Conservation (phyloP, 2,888 invertebrate species). For the Arrhopalites spinosus region DNA sequence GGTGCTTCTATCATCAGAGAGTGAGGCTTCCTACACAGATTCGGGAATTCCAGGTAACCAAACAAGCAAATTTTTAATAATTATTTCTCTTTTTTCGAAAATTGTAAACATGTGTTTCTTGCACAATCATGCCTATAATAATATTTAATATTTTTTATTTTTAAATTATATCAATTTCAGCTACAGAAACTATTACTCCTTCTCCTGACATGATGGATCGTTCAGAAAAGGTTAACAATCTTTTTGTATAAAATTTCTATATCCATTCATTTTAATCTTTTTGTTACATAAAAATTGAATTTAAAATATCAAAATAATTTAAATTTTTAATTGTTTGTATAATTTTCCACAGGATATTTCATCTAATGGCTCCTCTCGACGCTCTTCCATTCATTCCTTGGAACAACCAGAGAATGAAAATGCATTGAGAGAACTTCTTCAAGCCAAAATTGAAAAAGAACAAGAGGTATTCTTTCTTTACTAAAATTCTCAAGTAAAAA, state of each 20-base stretch:
- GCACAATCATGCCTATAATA: too few relatives aligned
- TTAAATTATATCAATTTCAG: too few relatives aligned
- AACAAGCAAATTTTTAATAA: too few relatives aligned
- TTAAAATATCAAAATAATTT: too few relatives aligned
- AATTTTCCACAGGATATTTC: constrained; percentile 27
- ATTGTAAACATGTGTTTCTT: too few relatives aligned
- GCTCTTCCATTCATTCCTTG: constrained; percentile 50
- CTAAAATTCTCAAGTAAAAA: constrained; percentile 8
- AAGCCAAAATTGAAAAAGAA: constrained; percentile 49
- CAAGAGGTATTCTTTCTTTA: constrained; percentile 42
- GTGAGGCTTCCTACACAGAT: constrained; percentile 54
- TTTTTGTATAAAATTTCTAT: too few relatives aligned
- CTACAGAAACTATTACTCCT: constrained; percentile 53
- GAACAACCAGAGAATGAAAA: constrained; percentile 45
- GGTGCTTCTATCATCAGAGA: constrained; percentile 50
- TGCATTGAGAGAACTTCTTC: constrained; percentile 51
- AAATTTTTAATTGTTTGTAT: background rate
- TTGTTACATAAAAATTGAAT: background rate
- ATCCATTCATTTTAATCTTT: too few relatives aligned
- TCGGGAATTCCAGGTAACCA: constrained; percentile 55
- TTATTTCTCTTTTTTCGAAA: too few relatives aligned
- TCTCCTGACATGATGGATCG: constrained; percentile 51
- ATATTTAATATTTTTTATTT: too few relatives aligned
- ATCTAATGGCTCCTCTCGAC: constrained; percentile 43
- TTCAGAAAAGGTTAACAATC: constrained; percentile 9